These are phyloP conservation scores for Phocides pigmalion DNA, from an alignment of 1,140 invertebrate species.

Conservation along the genomic window DNA sequence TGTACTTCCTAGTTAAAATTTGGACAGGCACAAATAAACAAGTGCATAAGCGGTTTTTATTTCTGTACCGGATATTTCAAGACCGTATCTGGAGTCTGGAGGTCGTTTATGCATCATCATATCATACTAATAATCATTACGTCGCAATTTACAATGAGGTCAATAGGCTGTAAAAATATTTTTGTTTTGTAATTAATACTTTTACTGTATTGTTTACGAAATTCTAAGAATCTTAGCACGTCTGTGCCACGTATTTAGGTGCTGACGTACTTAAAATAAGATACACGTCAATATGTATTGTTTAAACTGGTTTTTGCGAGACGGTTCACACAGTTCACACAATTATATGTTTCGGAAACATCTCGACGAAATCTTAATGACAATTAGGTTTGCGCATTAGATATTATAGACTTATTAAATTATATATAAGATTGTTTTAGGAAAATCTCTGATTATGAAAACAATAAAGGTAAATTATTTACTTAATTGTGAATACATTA, in stretches of 20 bases:
- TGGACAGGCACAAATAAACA: background rate
- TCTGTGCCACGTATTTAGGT: background rate
- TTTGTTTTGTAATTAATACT: background rate
- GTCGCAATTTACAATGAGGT: conserved; percentile 6
- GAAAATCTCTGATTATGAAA: no score
- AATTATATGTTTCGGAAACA: conserved; percentile 17
- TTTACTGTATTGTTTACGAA: background rate
- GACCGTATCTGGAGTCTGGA: conserved; percentile 10
- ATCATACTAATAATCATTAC: background rate
- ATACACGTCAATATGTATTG: conserved; percentile 25
- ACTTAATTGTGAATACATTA: no score
- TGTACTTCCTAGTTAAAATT: conserved; percentile 10
- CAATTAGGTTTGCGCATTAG: background rate
- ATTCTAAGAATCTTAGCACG: conserved; percentile 7
- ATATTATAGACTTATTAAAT: no score
- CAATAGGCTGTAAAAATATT: background rate
- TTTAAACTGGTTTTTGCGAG: conserved; percentile 20
- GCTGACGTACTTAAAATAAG: conserved; percentile 1
- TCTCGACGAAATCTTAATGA: conserved; percentile 19
- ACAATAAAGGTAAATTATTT: no score
- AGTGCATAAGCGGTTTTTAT: background rate
- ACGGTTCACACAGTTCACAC: conserved; percentile 25
- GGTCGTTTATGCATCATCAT: conserved; percentile 2
- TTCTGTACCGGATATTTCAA: conserved; percentile 6
- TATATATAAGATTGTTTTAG: background rate